phyloP scores from a whole-genome alignment of 2,113 vertebrate species.

The Spheniscus mendiculus region DNA sequence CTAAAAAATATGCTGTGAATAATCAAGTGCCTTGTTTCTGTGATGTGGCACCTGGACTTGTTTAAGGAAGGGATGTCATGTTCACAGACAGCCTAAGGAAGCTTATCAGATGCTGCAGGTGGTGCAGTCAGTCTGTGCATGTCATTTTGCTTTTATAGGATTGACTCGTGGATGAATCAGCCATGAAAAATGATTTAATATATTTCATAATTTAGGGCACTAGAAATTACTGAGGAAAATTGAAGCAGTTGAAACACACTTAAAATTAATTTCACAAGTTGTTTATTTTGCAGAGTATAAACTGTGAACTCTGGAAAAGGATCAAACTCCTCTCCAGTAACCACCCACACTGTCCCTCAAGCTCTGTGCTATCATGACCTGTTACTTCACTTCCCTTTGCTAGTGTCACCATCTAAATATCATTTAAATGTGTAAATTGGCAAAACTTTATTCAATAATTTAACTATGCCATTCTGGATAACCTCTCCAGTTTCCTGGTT shows the following conservation, averaged over 20 bases:
- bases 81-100: neutral
- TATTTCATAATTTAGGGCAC: neutral
- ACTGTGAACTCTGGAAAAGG: neutral
- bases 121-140: neutral
- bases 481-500: neutral
- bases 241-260: neutral
- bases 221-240: neutral
- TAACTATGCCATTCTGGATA: neutral
- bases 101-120: neutral
- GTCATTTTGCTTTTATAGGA: neutral
- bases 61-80: neutral
- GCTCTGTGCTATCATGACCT: neutral
- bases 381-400: slow-evolving; percentile 2
- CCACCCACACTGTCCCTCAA: neutral
- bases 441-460: neutral
- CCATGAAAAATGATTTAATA: neutral
- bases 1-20: neutral
- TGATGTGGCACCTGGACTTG: neutral
- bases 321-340: neutral
- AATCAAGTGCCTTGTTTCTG: neutral
- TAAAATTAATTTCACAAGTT: neutral
- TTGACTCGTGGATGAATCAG: neutral
- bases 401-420: neutral
- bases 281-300: neutral
- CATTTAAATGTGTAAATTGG: neutral